These are phyloP conservation scores for Motacilla alba DNA, from an alignment of 2,113 vertebrate genomes.

Conservation along the genomic window DNA sequence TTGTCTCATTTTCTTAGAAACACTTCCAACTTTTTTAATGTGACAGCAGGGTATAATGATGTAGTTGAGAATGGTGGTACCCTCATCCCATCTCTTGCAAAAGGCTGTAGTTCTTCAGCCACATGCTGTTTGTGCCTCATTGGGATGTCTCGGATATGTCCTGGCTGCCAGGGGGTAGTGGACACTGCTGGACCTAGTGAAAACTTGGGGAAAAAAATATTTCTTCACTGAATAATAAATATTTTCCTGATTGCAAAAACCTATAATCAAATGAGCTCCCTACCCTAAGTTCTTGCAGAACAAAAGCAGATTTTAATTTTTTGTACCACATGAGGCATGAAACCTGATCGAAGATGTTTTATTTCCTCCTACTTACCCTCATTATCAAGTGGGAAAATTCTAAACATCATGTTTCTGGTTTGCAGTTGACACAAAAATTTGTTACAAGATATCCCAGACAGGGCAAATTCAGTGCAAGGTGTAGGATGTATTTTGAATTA, in stretches of 20 bases:
- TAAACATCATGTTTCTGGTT: not conserved
- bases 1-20: not conserved
- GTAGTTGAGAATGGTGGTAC: not conserved
- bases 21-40: not conserved
- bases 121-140: not conserved
- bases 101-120: not conserved
- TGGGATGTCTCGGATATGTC: not conserved
- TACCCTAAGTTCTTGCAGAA: not conserved
- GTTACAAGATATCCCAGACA: not conserved
- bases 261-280: not conserved
- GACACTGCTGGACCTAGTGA: not conserved
- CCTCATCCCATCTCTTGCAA: not conserved
- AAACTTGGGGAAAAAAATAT: not conserved
- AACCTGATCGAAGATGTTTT: not conserved
- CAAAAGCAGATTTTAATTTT: not conserved
- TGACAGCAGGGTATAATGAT: not conserved
- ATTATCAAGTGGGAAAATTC: not conserved
- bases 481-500: not conserved
- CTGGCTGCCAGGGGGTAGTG: not conserved
- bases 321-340: not conserved
- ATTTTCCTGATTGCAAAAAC: not conserved
- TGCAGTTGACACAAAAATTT: not conserved
- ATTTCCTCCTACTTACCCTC: not conserved
- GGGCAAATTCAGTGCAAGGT: not conserved
- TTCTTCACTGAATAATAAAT: not conserved